These are phyloP conservation scores for Engraulis encrasicolus DNA, from an alignment of 2,113 vertebrate species.

Conservation along the genomic window DNA sequence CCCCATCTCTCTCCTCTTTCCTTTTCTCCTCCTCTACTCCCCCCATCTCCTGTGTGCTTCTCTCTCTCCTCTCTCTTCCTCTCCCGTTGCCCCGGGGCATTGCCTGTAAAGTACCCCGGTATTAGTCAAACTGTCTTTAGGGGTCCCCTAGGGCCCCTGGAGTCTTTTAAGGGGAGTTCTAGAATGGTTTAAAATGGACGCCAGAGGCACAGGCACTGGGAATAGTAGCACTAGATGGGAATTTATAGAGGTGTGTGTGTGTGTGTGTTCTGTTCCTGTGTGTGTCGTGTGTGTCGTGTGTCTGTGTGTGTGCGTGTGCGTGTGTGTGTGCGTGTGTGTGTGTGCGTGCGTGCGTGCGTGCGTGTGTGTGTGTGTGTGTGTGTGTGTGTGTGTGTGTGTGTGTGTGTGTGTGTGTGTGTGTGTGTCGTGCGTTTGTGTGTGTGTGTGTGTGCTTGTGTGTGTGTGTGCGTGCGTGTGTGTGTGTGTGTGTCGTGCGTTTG, in stretches of 20 bases:
- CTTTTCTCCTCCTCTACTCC: too few species aligned
- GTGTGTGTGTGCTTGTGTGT: too few species aligned
- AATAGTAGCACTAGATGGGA: background rate
- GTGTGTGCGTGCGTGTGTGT: too few species aligned
- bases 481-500: too few species aligned
- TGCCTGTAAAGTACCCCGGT: slow-evolving; percentile 38
- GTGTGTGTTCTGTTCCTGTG: too few species aligned
- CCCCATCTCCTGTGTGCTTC: slow-evolving; percentile 25
- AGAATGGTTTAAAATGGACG: background rate
- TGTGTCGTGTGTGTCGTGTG: too few species aligned
- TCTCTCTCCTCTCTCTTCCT: slow-evolving; percentile 27
- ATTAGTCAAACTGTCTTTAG: slow-evolving; percentile 54
- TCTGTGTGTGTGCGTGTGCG: slow-evolving; percentile 25
- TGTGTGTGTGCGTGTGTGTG: too few species aligned
- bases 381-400: slow-evolving; percentile 68
- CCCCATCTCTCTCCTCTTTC: too few species aligned
- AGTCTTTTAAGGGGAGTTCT: slow-evolving; percentile 38
- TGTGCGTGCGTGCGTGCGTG: too few species aligned
- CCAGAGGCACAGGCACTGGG: background rate
- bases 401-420: too few species aligned
- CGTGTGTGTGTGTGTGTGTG: slow-evolving; percentile 26
- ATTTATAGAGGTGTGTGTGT: too few species aligned
- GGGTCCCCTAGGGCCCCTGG: slow-evolving; percentile 34
- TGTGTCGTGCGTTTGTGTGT: too few species aligned
- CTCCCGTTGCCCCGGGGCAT: slow-evolving; percentile 34